phyloP scores from a whole-genome alignment of 1,140 invertebrate genomes.

The Euglossa dilemma region DNA sequence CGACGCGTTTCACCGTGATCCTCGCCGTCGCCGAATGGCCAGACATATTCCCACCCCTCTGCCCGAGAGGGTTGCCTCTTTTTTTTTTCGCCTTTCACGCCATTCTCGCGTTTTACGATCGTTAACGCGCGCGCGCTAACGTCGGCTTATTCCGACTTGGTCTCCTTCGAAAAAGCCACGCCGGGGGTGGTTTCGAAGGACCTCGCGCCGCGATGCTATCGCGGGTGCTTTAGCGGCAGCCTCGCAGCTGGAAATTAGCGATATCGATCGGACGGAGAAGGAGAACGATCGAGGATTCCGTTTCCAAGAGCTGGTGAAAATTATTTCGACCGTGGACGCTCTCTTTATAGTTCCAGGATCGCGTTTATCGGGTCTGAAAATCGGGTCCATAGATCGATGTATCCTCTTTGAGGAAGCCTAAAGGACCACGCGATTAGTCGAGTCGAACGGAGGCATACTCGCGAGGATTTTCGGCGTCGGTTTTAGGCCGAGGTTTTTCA shows the following conservation, averaged over 20 bases:
- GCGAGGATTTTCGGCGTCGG: neutral
- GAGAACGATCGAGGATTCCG: too few relatives aligned
- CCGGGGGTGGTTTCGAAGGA: neutral
- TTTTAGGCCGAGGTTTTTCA: neutral
- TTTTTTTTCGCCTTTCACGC: neutral
- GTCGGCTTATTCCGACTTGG: neutral
- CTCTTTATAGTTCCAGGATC: too few relatives aligned
- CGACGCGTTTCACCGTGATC: constrained; percentile 49
- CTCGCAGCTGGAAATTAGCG: too few relatives aligned
- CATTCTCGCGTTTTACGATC: constrained; percentile 1
- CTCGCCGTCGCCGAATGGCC: constrained; percentile 41
- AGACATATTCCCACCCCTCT: constrained; percentile 22
- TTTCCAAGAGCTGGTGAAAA: too few relatives aligned
- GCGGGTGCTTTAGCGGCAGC: too few relatives aligned
- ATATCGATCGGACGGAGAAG: too few relatives aligned
- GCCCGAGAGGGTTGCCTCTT: neutral
- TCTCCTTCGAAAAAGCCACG: neutral
- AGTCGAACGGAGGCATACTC: neutral
- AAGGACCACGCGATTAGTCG: too few relatives aligned
- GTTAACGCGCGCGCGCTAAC: neutral
- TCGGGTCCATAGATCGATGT: too few relatives aligned
- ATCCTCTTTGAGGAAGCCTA: too few relatives aligned
- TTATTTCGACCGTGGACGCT: too few relatives aligned
- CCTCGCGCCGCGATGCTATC: neutral
- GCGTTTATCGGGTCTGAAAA: too few relatives aligned